Base-by-base conservation (phyloP, 1,140 invertebrate species). In the Drosophila equinoxialis region DNA sequence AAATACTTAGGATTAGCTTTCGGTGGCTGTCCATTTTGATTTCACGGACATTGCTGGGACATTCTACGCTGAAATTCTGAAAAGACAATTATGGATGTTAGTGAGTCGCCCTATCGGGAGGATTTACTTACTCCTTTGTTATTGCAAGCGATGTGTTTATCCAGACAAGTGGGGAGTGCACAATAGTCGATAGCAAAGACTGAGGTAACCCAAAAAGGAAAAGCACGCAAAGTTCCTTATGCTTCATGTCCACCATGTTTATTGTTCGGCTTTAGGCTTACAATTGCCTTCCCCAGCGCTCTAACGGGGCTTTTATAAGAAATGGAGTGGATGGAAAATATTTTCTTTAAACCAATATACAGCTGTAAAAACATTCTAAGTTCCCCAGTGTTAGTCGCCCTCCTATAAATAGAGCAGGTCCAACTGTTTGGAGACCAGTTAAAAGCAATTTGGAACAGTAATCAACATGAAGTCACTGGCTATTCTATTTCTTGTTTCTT, bases 61-160 rank as follows among this genome's bases (percentile, higher is more conserved):
- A 87, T 1, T 87, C 78, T 4, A 48, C 63, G 10, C 84, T 89
- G 5, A 78, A 87, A 41, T 73, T 78, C 84, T 87, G 6, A 7
- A 39, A 14, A 23, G 23, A 26, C 23, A 26, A 26, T 26, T 26
- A 26, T 26, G 3, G 23, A 26, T 26, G 3, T 26, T 26, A 26
- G 3, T 26, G 23, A 26, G 23, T 26, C 23, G 23, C 23, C 23
- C 23, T 26, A 26, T 26, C 3, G 23, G 23, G 23, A 26, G 23
- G 23, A 26, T 26, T 4, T 26, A 26, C 23, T 80, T 73, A 87
- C 83, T 72, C 83, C 83, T 10, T 87, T 87, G 8, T 87, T 87
- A 13, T 87, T 87, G 68, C 83, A 87, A 63, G 76, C 84, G n/a
- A 87, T 71, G 1, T 87, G 84, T 39, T 89, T 87, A 17, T 87